A percentile compares a stretch with the other conserved stretches of the same genome.
Conservation (phyloP, 2,797 vertebrate species). For the Brachyalestes nurse region DNA sequence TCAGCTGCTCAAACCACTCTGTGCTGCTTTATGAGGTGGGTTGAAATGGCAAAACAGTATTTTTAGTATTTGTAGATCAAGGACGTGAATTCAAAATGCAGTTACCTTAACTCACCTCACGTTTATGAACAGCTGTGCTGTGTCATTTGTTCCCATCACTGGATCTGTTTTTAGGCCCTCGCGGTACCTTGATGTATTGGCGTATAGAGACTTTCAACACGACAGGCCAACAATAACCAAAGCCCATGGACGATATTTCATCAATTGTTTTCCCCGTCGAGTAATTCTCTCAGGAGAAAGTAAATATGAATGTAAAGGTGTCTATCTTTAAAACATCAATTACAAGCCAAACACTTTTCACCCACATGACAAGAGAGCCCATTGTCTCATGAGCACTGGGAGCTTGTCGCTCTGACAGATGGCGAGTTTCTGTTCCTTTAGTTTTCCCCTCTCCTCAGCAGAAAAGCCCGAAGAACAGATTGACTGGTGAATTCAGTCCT, state of each 20-base stretch:
- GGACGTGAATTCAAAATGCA: not conserved
- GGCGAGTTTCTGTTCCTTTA: slow-evolving; percentile 53
- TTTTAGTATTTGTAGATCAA: not conserved
- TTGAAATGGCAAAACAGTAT: too few species aligned
- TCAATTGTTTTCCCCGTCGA: slow-evolving; percentile 38
- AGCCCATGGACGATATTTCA: slow-evolving; percentile 34
- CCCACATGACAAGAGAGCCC: slow-evolving; percentile 26
- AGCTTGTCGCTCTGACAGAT: slow-evolving; percentile 53
- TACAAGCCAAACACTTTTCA: slow-evolving; percentile 43
- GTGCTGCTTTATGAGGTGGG: not conserved
- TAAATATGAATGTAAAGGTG: slow-evolving; percentile 47
- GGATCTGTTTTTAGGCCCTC: slow-evolving; percentile 12
- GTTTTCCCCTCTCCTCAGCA: slow-evolving; percentile 48
- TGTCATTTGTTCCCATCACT: not conserved
- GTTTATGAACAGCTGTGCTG: not conserved
- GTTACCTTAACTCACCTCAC: not conserved
- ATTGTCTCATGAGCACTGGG: slow-evolving; percentile 46
- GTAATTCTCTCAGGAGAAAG: slow-evolving; percentile 41
- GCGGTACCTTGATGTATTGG: not conserved
- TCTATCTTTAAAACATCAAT: slow-evolving; percentile 48
- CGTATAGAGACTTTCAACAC: slow-evolving; percentile 35
- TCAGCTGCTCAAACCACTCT: not conserved
- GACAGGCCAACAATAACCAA: slow-evolving; percentile 41
- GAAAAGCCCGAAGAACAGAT: slow-evolving; percentile 51
- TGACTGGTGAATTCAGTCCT: slow-evolving; percentile 45